Base-by-base conservation (phyloP, 2,113 vertebrate genomes). In the Ceuthmochares aereus region DNA sequence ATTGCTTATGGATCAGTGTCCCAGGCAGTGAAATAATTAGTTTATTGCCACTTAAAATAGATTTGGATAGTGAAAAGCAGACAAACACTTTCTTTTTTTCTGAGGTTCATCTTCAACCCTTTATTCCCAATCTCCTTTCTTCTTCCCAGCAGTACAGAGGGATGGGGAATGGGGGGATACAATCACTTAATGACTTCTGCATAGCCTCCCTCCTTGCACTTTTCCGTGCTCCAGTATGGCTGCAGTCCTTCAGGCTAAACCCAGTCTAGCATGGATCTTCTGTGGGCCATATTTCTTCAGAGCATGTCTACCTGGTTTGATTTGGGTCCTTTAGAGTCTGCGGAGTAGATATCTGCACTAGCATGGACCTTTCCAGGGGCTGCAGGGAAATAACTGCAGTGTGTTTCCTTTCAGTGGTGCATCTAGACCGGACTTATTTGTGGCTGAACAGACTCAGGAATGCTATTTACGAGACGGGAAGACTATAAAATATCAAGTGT, bases 191-290 rank as follows among this genome's bases (percentile, higher is more conserved):
- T 17, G 63, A 11, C 52, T 8, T 89, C 25, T 78, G 40, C 16
- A 34, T 68, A 22, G 21, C 14, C 43, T 85, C 74, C 26, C 5
- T 45, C 6, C 45, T 78, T 17, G 3, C 3, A 0, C 1, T 0
- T 64, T 59, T 78, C 32, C 5, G 12, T 70, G 9, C n/a, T 85
- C 36, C 32, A 40, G 27, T 7, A 0, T 20, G 25, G 64, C 7
- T 84, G 37, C 55, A 59, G 25, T 59, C 59, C 30, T 68, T 51
- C 64, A 42, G 43, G 29, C 21, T 81, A 73, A 63, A n/a, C 27
- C 4, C 32, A 27, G 14, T 34, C 58, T 68, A 23, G 49, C 15
- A 12, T 9, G 32, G 55, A 7, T 69, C 22, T 5, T 63, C 26
- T 52, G 1, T 58, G n/a, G 14, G 14, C 54, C 55, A 12, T 1